phyloP scores from a whole-genome alignment of 2,888 invertebrate genomes.

The Megaustenia siamemsis region DNA sequence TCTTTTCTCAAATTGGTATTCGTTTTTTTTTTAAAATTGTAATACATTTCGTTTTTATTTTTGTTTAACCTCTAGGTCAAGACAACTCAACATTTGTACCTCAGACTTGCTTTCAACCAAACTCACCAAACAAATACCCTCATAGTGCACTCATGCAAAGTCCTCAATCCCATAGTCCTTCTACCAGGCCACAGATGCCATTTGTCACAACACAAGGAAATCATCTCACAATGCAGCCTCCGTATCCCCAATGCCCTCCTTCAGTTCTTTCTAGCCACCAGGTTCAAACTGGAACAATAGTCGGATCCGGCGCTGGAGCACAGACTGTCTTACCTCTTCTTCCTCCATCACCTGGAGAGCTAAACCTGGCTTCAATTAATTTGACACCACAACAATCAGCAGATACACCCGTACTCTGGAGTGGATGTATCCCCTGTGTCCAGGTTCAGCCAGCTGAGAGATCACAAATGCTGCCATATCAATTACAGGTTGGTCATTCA shows the following conservation, averaged over 20 bases:
- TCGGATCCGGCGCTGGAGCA: neutral
- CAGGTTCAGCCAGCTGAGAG: neutral
- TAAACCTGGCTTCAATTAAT: neutral
- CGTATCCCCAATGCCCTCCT: neutral
- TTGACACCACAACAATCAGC: neutral
- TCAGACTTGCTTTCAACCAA: conserved; percentile 19
- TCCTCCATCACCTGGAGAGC: neutral
- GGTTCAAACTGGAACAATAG: neutral
- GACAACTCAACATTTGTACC: neutral
- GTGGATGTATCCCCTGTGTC: conserved; percentile 24
- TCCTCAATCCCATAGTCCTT: conserved; percentile 10
- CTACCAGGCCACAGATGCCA: conserved; percentile 6
- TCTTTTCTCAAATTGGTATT: no score
- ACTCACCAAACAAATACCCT: neutral
- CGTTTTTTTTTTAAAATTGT: no score
- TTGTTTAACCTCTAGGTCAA: neutral
- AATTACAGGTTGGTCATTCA: conserved; percentile 20
- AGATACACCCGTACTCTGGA: neutral
- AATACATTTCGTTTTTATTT: neutral
- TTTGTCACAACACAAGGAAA: neutral
- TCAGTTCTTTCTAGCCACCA: neutral
- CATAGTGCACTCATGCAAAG: conserved; percentile 34
- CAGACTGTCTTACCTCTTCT: neutral
- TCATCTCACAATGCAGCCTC: neutral
- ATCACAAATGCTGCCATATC: neutral